These are phyloP conservation scores for Drosophila vallismaia DNA, from an alignment of 2,888 invertebrate species.

Conservation along the genomic window DNA sequence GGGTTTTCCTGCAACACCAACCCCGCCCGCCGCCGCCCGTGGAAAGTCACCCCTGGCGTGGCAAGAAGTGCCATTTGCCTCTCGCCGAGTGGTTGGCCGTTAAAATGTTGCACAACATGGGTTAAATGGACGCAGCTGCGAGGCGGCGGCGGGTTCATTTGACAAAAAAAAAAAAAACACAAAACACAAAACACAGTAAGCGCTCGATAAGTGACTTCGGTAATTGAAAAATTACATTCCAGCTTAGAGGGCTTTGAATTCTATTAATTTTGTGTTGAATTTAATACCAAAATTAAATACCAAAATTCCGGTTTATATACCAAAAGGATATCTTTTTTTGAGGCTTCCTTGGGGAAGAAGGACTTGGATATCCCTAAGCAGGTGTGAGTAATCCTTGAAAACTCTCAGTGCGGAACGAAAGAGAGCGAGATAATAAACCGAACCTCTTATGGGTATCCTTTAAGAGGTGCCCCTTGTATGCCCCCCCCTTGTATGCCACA, in stretches of 20 bases:
- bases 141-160: constrained; percentile 51
- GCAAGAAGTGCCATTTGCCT: constrained; percentile 33
- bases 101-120: constrained; percentile 77
- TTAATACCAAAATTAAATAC: neutral
- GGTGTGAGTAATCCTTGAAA: constrained; percentile 36
- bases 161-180: neutral
- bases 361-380: constrained; percentile 10
- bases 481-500: constrained; percentile 4
- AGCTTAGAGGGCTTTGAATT: neutral
- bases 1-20: constrained; percentile 30
- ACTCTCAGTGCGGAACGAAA: constrained; percentile 7
- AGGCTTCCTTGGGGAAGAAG: constrained; percentile 5
- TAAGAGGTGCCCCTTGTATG: neutral
- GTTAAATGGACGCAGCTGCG: constrained; percentile 74
- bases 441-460: constrained; percentile 18
- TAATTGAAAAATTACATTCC: neutral
- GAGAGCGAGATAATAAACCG: neutral
- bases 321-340: constrained; percentile 21
- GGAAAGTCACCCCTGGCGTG: constrained; percentile 67
- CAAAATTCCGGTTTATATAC: constrained; percentile 12
- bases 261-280: too few relatives aligned
- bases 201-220: constrained; percentile 6
- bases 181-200: constrained; percentile 4
- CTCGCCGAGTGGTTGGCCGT: constrained; percentile 71
- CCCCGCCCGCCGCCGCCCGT: neutral